Evolutionary conservation across 2,113 vertebrate genomes (phyloP).

Genomic region (Centropus unirufus): DNA sequence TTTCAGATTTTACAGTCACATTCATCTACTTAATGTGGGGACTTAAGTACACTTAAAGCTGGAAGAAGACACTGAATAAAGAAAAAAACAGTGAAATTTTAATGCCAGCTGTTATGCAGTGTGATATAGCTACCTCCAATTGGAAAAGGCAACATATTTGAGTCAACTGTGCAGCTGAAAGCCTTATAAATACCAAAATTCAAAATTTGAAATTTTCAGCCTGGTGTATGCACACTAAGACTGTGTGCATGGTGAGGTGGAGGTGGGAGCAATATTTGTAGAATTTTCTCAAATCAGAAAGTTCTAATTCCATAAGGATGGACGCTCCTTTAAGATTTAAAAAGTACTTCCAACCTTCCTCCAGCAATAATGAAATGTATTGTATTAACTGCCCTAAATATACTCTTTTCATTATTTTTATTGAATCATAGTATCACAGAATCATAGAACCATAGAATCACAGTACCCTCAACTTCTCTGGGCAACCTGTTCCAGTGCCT

Average conservation of each 20-base stretch:
- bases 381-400: background rate
- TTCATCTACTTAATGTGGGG: background rate
- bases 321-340: background rate
- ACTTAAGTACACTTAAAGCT: background rate
- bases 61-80: conserved; percentile 38
- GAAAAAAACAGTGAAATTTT: conserved; percentile 23
- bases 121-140: background rate
- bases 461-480: no score
- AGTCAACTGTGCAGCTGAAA: background rate
- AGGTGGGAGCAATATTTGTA: background rate
- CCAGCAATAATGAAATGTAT: background rate
- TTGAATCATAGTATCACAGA: background rate
- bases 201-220: background rate
- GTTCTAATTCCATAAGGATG: background rate
- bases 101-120: conserved; percentile 27
- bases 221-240: background rate
- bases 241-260: rapidly evolving
- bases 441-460: no score
- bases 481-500: no score
- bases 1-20: background rate
- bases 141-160: conserved; percentile 36
- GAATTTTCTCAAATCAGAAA: background rate
- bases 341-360: background rate
- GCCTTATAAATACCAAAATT: conserved; percentile 26
- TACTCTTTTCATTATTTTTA: background rate